Evolutionary conservation across 92 coral and sea anemone species (phyloP).

Genomic region (Nematostella vectensis): DNA sequence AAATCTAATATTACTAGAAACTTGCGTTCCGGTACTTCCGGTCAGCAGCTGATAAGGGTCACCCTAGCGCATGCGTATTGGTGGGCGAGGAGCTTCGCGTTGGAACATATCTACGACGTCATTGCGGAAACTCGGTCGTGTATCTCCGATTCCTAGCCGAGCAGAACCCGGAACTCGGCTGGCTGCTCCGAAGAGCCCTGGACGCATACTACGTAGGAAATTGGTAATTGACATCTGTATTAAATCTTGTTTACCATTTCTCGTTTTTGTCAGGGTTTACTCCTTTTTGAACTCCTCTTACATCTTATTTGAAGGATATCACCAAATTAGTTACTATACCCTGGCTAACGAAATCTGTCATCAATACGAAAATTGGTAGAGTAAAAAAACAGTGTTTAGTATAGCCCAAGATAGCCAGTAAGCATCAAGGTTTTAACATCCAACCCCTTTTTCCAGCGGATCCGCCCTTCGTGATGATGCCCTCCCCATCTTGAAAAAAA

Average conservation of each 20-base stretch:
- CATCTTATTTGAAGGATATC: too few species aligned
- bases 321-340: too few species aligned
- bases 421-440: too few species aligned
- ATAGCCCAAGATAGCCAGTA: too few species aligned
- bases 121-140: slow-evolving; percentile 69
- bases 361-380: too few species aligned
- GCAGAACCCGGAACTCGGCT: slow-evolving; percentile 83
- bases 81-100: slow-evolving; percentile 86
- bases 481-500: too few species aligned
- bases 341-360: too few species aligned
- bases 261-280: neutral
- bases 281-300: neutral
- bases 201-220: slow-evolving; percentile 61
- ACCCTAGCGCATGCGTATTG: slow-evolving; percentile 73
- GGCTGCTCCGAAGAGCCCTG: slow-evolving; percentile 64
- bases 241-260: neutral
- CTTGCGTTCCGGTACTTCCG: slow-evolving; percentile 72
- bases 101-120: slow-evolving; percentile 54
- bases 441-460: too few species aligned
- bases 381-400: too few species aligned
- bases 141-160: slow-evolving; percentile 85
- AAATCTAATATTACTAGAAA: too few species aligned
- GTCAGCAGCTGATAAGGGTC: slow-evolving; percentile 84
- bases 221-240: slow-evolving; percentile 38
- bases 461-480: too few species aligned